Base-by-base conservation (phyloP, 1,140 invertebrate species). In the Drosophila carrolli region DNA sequence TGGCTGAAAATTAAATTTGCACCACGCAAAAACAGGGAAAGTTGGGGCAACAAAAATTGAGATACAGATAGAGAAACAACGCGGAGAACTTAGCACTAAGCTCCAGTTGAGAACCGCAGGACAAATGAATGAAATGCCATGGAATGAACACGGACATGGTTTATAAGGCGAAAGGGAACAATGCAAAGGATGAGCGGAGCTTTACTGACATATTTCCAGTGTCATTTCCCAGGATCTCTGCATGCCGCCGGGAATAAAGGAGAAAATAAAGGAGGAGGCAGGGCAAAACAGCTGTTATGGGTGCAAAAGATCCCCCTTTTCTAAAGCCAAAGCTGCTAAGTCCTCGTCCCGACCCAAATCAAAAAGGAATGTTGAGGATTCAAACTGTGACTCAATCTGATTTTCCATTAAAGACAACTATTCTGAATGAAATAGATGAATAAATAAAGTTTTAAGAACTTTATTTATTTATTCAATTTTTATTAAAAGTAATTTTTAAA, bases 101-200 rank as follows among this genome's bases (percentile, higher is more conserved):
- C 79, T 83, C 13, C 51, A 40, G 71, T 43, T 47, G 50, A 76
- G 81, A 88, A 80, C 71, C 83, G 67, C 79, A 89, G 79, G 77
- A 81, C 80, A 89, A 88, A 88, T 88, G 84, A 83, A 89, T 83
- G 76, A 82, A 86, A 88, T 79, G 76, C 78, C 75, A 72, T 44
- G 59, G 44, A 68, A 32, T 59, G 74, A 29, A 62, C 60, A 14
- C 40, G 50, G 44, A 38, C 55, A 46, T 29, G 46, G 43, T 41
- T 61, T 43, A 59, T 35, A 67, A 41, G 56, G 29, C 41, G 63
- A 13, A 7, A 10, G 37, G 44, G 60, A 61, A 75, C 70, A 75
- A 59, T 79, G 56, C 70, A 70, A 68, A 58, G 68, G 68, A 72
- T 72, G 61, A 71, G 71, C 50, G 44, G 57, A 48, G 73, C 72